Conservation (phyloP, 2,888 invertebrate genomes). For the Calliopum simillimum region DNA sequence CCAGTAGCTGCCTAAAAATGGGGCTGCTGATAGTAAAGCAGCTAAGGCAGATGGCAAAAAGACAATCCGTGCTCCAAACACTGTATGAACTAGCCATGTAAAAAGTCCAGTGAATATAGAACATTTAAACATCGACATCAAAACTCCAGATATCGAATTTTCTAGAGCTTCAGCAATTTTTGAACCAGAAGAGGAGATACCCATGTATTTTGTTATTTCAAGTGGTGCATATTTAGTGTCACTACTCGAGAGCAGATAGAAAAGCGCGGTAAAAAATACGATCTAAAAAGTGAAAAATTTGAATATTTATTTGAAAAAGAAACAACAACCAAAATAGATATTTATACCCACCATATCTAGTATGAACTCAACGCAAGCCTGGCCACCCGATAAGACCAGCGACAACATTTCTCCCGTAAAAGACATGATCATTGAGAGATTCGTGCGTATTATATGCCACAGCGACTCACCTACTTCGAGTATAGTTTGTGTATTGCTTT, state of each 20-base stretch:
- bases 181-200: constrained; percentile 78
- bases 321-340: background rate
- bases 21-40: constrained; percentile 93
- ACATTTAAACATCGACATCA: constrained; percentile 96
- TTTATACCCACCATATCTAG: constrained; percentile 77
- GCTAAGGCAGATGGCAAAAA: constrained; percentile 91
- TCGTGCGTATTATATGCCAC: constrained; percentile 93
- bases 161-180: constrained; percentile 86
- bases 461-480: constrained; percentile 86
- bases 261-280: constrained; percentile 96
- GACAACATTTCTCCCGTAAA: constrained; percentile 90
- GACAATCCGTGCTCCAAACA: constrained; percentile 94
- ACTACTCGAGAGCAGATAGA: constrained; percentile 92
- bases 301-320: constrained; percentile 4
- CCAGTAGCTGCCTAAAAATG: constrained; percentile 95
- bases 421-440: constrained; percentile 86
- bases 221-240: constrained; percentile 91
- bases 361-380: constrained; percentile 89
- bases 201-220: constrained; percentile 85
- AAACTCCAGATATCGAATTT: constrained; percentile 92
- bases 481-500: constrained; percentile 90
- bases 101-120: constrained; percentile 97
- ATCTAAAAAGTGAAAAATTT: constrained; percentile 72
- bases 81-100: constrained; percentile 97
- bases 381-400: constrained; percentile 87